Evolutionary conservation across 1,140 invertebrate species (phyloP), one percentile per base, ranked within the genome.

Genomic region (Bombus difficillimus): DNA sequence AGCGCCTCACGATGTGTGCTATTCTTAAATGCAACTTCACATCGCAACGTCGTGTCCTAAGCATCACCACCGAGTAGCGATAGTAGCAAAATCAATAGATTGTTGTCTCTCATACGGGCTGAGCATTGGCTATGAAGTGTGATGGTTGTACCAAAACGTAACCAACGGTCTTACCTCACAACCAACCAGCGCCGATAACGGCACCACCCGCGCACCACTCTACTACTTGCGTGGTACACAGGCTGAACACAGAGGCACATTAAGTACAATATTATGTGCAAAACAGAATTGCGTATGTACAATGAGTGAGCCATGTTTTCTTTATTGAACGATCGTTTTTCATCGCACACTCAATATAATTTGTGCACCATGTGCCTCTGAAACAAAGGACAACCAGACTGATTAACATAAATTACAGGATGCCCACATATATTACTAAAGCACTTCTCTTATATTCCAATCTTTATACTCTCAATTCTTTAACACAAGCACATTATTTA

Each of bases 281-380:
- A 86, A 85, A 87, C 86, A 87, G 82, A 84, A 87, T 89, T 87
- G 88, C 86, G 89, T 94, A 94, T 93, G 94, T 94, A 94, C 92
- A 94, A 91, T 94, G 93, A 95, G 94, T 95, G 94, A 94, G 94
- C 94, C 92, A 95, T 94, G 93, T 88, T 85, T 90, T 93, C 78
- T 87, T 75, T 88, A 89, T 88, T 75, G 57, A 85, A 85, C 69
- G 77, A 85, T 85, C 83, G 83, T 81, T 92, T 93, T 92, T 94
- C 94, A 95, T 94, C 93, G 94, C 94, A 93, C 94, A 95, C 94
- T 95, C 94, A 95, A 94, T 92, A 92, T 90, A 93, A 93, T 94
- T 94, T 94, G 94, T 95, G 93, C 93, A 94, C 91, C 96, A 97
- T 97, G 97, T 97, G 97, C 97, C 97, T 97, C 97, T 97, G 96